Evolutionary conservation across 2,797 vertebrate species (phyloP), one percentile per base, ranked within the genome.

Genomic region (Microctenopoma stevenorrisi): DNA sequence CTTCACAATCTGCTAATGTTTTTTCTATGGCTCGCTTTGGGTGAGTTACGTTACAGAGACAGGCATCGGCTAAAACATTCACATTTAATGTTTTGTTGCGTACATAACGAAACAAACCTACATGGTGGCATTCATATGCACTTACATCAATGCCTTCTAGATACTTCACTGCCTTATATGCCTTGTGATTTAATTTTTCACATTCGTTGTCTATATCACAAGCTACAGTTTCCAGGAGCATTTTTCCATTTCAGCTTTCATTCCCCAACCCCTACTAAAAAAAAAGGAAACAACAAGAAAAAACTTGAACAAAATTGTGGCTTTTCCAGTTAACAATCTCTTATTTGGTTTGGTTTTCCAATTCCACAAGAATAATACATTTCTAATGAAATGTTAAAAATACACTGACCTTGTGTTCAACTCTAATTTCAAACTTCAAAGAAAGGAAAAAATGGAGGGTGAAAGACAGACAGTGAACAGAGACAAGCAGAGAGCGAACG

Each of bases 391-490:
- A 68, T 5, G 0, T 72, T 64, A 86, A 50, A 80, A 79, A 89
- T 78, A 83, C 42, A 62, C 52, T 77, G 78, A 82, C 88, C 88
- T 83, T 44, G 58, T 56, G 63, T 84, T 91, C 74, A 89, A 85
- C 80, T 81, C 52, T 10, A 37, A 76, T 79, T 76, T 80, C 30
- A 68, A 77, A 88, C 79, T 79, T 88, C 86, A 88, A 89, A 88
- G 82, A 73, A 30, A 50, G 26, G 49, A 48, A 33, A 49, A 44
- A 66, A 49, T 12, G 4, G 13, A 22, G 16, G 46, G n/a, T 4
- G 14, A 49, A 43, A 73, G 58, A 68, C 37, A 56, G 35, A 33
- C 13, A 14, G 28, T 49, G 35, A 70, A 51, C 5, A 56, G 16
- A 52, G 37, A 15, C 57, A 59, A 38, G 18, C 13, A 60, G 42